These are phyloP conservation scores for Phalacrocorax carbo DNA, from an alignment of 2,113 vertebrate genomes.

Conservation along the genomic window DNA sequence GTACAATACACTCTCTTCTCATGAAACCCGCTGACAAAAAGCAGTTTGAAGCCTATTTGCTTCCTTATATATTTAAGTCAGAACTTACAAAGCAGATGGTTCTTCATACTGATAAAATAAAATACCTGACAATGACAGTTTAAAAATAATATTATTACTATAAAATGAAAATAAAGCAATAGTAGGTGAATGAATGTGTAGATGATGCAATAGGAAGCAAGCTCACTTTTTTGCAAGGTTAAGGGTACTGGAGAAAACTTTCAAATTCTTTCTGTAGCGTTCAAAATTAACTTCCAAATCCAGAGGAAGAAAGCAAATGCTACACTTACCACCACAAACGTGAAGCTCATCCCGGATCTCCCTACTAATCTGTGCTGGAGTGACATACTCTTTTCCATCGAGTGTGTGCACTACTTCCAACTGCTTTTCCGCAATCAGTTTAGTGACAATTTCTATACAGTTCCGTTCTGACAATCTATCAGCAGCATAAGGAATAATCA, in stretches of 20 bases:
- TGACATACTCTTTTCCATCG: conserved; percentile 96
- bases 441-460: conserved; percentile 94
- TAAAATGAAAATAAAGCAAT: neutral
- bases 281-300: neutral
- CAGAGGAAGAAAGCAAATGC: neutral
- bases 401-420: conserved; percentile 94
- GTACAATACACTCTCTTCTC: neutral
- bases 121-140: neutral
- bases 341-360: conserved; percentile 94
- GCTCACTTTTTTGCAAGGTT: neutral
- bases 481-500: neutral
- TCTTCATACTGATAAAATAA: neutral
- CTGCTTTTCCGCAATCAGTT: conserved; percentile 89
- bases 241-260: neutral
- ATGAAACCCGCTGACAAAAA: neutral
- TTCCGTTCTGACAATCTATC: conserved; percentile 92
- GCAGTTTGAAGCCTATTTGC: neutral
- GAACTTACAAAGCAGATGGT: neutral
- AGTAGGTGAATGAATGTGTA: neutral
- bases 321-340: conserved; percentile 84
- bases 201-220: neutral
- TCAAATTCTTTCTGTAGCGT: neutral
- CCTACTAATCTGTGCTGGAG: conserved; percentile 88
- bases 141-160: neutral
- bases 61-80: neutral